Conservation (phyloP, 2,113 vertebrate genomes). For the Syngnathus scovelli region DNA sequence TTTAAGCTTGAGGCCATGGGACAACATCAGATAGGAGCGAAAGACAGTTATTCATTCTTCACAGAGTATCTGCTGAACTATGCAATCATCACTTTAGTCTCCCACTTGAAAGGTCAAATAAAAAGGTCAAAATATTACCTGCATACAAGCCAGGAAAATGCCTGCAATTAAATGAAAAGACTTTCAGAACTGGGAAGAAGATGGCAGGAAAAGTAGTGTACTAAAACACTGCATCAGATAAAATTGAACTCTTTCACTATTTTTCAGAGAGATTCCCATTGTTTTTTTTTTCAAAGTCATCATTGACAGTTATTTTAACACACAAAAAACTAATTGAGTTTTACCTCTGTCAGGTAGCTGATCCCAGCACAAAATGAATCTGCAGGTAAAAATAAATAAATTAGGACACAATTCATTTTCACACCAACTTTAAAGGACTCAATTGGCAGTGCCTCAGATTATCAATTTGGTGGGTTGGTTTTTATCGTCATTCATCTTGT, state of each 20-base stretch:
- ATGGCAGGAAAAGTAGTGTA: fast-evolving
- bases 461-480: constrained; percentile 55
- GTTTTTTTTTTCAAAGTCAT: constrained; percentile 72
- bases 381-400: neutral
- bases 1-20: neutral
- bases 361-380: neutral
- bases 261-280: constrained; percentile 96
- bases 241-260: constrained; percentile 69
- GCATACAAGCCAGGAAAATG: neutral
- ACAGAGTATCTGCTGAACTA: constrained; percentile 39
- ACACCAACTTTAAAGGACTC: fast-evolving
- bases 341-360: constrained; percentile 4
- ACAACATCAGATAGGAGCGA: constrained; percentile 69
- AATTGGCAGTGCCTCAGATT: constrained; percentile 61
- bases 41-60: constrained; percentile 63
- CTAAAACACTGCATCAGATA: constrained; percentile 75
- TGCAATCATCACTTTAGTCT: constrained; percentile 26
- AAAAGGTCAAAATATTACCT: neutral
- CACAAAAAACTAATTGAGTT: no score
- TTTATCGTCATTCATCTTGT: constrained; percentile 63
- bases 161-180: constrained; percentile 24
- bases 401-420: neutral
- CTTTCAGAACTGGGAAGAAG: fast-evolving
- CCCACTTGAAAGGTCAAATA: fast-evolving
- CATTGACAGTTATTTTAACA: constrained; percentile 63